Conservation (phyloP, 2,113 vertebrate genomes). For the Coryphaenoides rupestris region DNA sequence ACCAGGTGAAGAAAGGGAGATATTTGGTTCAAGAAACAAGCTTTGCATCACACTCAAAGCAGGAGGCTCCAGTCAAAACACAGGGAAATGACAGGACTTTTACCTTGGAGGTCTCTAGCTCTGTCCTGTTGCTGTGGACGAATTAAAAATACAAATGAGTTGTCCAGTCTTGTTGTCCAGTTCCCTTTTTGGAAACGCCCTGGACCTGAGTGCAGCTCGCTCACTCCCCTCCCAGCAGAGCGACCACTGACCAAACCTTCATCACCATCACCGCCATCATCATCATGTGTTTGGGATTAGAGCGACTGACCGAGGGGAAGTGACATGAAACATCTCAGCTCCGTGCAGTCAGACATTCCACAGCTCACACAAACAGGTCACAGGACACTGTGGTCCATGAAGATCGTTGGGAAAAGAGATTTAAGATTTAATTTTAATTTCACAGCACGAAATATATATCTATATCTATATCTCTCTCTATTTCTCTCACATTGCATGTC, state of each 20-base stretch:
- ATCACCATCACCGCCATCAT: too few relatives aligned
- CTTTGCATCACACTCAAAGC: neutral
- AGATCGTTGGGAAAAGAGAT: too few relatives aligned
- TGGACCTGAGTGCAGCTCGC: conserved; percentile 5
- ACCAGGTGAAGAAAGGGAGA: conserved; percentile 9
- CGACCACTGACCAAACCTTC: too few relatives aligned
- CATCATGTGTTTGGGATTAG: conserved; percentile 51
- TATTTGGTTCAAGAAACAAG: neutral
- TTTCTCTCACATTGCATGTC: neutral
- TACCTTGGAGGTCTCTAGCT: conserved; percentile 7
- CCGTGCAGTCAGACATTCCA: too few relatives aligned
- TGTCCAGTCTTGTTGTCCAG: too few relatives aligned
- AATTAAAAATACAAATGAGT: neutral
- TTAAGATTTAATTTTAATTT: too few relatives aligned
- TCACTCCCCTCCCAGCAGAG: neutral
- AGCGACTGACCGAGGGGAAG: conserved; percentile 12
- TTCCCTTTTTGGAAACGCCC: too few relatives aligned
- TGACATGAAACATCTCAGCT: conserved; percentile 15
- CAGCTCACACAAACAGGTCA: too few relatives aligned
- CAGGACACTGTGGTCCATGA: too few relatives aligned
- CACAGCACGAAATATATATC: too few relatives aligned
- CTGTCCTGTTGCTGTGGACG: neutral
- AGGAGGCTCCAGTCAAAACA: neutral
- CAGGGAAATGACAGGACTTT: conserved; percentile 4
- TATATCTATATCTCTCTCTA: too few relatives aligned